Evolutionary conservation across 2,888 invertebrate genomes (phyloP), one percentile per base, ranked within the genome.

Genomic region (Hydraecia micacea): DNA sequence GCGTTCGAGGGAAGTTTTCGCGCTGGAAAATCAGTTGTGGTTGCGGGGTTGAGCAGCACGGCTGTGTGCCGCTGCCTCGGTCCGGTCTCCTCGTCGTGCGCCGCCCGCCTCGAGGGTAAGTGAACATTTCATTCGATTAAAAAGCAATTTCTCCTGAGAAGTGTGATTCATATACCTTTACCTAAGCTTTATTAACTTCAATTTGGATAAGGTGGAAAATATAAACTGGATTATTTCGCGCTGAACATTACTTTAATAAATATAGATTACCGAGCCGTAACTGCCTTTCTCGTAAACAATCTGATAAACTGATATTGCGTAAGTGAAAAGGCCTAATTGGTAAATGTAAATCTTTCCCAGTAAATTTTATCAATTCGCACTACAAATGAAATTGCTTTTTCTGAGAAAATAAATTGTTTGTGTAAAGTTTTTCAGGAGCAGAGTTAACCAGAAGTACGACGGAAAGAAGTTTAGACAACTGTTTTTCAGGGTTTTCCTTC

Each of bases 1-100:
- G 96, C 93, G 93, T 89, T 93, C 91, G 90, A 95, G 96, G 95
- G 95, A 97, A 96, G 96, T 96, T 96, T 96, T 95, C 96, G 93
- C 95, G 94, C 91, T 94, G 94, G 94, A 94, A 95, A 91, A 95
- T 94, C 96, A 97, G 97, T 97, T 95, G 95, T 93, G 92, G 93
- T 93, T 91, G 93, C 91, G 92, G 93, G 93, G 94, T 94, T 92
- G 94, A 91, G 90, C 93, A 89, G 93, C 91, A 93, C 93, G 94
- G 97, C 91, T 93, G 95, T 84, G 89, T 86, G 93, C 94, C 92
- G 93, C 92, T 91, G 94, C 93, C 94, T 91, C 92, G 86, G 91
- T 89, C 89, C 89, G 90, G 90, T 90, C 84, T 90, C 88, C 90
- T 90, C 89, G 80, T 81, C 88, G 89, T 88, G 89, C 87, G 89